Base-by-base conservation (phyloP, 2,888 invertebrate species). In the Eledona agricola region DNA sequence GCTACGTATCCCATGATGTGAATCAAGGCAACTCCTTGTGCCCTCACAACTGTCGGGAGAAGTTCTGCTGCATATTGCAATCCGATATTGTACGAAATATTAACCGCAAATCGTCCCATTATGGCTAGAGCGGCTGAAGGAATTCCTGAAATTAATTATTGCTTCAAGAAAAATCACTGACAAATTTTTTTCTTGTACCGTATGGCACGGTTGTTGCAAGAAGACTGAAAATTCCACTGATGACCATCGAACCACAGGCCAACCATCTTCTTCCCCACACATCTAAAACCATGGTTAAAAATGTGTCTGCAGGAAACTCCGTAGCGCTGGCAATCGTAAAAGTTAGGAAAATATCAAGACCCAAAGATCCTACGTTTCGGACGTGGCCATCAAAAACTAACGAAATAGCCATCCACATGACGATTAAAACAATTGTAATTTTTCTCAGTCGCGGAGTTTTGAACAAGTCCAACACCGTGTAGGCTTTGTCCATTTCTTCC, bases 381-480 rank as follows among this genome's bases (percentile, higher is more conserved):
- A 93, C 92, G 70, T 94, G 93, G 0, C 92, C 92, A 67, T 93
- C 92, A 73, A 93, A 92, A 1, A 91, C 90, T 67, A 93, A 70
- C 0, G 92, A 90, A 47, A 93, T 89, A n/a, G 88, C 85, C 89
- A 92, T 90, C 93, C 93, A 93, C 61, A 93, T 89, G 1, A 91
- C 63, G 60, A 90, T 90, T 11, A 93, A 80, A 0, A 93, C 79
- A 32, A 93, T 77, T 0, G 92, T 89, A 55, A 89, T 89, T 54
- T 83, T 84, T 2, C 93, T 78, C 6, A 94, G 74, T 0, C 90
- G 81, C 0, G 92, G 90, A 0, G 89, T 90, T 64, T 78, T 86
- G 73, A 93, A 91, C 0, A 93, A 81, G 71, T 93, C 92, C 43
- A 92, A 61, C 0, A 92, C 88, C 0, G 92, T 91, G 72, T 90